These are phyloP conservation scores for Neodon shergylaensis DNA, from an alignment of 2,113 vertebrate genomes.

Conservation along the genomic window DNA sequence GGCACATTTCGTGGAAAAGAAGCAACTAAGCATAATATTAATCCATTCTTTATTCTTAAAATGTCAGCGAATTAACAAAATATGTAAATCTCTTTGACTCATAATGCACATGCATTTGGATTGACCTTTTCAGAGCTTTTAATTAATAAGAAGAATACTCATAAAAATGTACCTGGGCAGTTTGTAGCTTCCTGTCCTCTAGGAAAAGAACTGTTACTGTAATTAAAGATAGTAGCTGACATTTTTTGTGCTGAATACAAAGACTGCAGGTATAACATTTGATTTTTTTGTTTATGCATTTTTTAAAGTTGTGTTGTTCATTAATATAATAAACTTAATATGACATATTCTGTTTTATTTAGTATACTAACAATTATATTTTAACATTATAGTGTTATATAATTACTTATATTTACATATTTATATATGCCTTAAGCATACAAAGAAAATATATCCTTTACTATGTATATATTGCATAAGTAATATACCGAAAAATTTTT, in stretches of 20 bases:
- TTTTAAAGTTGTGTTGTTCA: neutral
- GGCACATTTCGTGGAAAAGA: neutral
- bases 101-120: neutral
- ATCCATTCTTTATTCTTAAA: constrained; percentile 33
- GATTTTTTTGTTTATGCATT: constrained; percentile 28
- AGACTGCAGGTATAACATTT: neutral
- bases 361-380: neutral
- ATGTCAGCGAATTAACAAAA: constrained; percentile 14
- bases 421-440: neutral
- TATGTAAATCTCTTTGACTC: neutral
- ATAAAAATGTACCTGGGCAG: neutral
- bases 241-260: neutral
- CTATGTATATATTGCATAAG: neutral
- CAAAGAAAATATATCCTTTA: neutral
- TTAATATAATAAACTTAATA: constrained; percentile 21
- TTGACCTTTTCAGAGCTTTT: constrained; percentile 37
- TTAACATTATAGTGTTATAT: constrained; percentile 25
- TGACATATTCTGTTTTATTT: neutral
- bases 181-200: constrained; percentile 45
- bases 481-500: neutral
- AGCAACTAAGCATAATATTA: constrained; percentile 13
- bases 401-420: constrained; percentile 11
- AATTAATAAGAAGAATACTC: constrained; percentile 19
- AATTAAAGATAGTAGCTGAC: neutral
- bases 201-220: neutral